Percentiles rank a stretch among this genome's conserved stretches.
Conservation (phyloP, 2,113 vertebrate genomes). For the Sula dactylatra region DNA sequence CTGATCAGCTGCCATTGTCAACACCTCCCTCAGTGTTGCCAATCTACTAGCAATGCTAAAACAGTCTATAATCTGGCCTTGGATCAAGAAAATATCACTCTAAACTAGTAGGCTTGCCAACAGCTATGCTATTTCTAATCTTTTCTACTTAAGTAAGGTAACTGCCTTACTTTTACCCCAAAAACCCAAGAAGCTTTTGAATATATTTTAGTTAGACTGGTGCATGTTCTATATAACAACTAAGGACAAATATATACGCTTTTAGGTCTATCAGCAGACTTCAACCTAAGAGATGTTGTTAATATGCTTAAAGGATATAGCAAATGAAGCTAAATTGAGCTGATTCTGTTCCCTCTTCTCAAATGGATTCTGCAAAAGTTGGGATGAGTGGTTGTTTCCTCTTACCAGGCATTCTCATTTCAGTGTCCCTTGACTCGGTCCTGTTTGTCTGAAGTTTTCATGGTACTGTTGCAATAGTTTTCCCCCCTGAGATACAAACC, state of each 20-base stretch:
- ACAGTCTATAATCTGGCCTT: background rate
- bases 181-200: background rate
- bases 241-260: background rate
- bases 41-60: slow-evolving; percentile 28
- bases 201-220: background rate
- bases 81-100: slow-evolving; percentile 37
- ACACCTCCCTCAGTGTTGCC: slow-evolving; percentile 37
- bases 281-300: background rate
- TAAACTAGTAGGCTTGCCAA: background rate
- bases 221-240: background rate
- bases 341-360: background rate
- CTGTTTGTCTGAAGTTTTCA: background rate
- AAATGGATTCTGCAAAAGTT: background rate
- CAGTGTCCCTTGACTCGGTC: background rate
- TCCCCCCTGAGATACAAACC: background rate
- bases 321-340: background rate
- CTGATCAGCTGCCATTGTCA: slow-evolving; percentile 52
- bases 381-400: background rate
- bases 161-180: background rate
- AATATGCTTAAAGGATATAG: background rate
- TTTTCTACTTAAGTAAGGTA: background rate
- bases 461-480: background rate
- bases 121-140: background rate
- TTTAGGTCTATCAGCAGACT: background rate
- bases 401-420: background rate